Percentiles rank a stretch among this genome's conserved stretches.
Conservation (phyloP, 2,797 vertebrate genomes). For the Fringilla coelebs region DNA sequence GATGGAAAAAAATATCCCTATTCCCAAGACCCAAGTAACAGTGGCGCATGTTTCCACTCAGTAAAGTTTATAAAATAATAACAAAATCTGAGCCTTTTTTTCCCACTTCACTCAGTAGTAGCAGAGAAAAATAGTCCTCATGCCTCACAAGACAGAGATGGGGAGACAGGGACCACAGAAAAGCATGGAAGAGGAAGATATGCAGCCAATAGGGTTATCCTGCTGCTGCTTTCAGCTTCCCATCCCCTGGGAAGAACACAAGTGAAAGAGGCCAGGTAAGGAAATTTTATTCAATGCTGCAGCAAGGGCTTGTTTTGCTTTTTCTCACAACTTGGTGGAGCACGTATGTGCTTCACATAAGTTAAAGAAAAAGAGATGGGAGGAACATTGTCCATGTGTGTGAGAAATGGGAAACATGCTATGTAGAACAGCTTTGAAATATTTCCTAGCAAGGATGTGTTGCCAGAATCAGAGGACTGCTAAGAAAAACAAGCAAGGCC, state of each 20-base stretch:
- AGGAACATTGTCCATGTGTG: neutral
- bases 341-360: rapidly evolving
- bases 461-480: neutral
- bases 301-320: rapidly evolving
- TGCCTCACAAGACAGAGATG: neutral
- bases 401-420: neutral
- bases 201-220: neutral
- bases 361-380: neutral
- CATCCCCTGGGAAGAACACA: neutral
- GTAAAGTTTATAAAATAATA: neutral
- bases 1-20: neutral
- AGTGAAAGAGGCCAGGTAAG: neutral
- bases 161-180: neutral
- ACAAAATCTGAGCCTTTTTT: neutral
- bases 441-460: neutral
- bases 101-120: neutral
- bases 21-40: neutral
- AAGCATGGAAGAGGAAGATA: neutral
- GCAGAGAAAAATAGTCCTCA: neutral
- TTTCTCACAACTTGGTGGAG: neutral
- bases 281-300: neutral
- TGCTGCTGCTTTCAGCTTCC: neutral
- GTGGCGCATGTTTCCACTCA: neutral
- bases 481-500: neutral
- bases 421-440: neutral